Evolutionary conservation across 2,888 invertebrate genomes (phyloP).

Genomic region (Mythimna loreyi): DNA sequence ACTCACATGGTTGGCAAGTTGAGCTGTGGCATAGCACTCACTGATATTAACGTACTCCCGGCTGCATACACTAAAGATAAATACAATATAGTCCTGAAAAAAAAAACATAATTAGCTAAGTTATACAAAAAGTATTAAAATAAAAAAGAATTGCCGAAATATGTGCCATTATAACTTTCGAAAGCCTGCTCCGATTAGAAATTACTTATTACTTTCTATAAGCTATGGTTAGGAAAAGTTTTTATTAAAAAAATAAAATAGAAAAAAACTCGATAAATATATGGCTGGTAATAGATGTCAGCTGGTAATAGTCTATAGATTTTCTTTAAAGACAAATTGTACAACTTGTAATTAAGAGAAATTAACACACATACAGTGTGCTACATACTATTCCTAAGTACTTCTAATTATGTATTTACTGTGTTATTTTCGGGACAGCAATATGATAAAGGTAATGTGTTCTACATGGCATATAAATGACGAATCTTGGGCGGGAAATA

Average conservation of each 20-base stretch:
- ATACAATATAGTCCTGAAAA: slow-evolving; percentile 95
- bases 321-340: neutral
- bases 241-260: too few relatives aligned
- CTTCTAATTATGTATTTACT: neutral
- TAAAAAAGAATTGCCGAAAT: neutral
- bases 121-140: neutral
- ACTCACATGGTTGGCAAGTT: slow-evolving; percentile 91
- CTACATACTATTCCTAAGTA: neutral
- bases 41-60: slow-evolving; percentile 95
- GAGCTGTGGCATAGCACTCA: slow-evolving; percentile 92
- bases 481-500: too few relatives aligned
- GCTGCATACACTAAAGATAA: slow-evolving; percentile 96
- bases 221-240: neutral
- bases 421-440: neutral
- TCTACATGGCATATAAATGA: neutral
- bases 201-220: too few relatives aligned
- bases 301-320: too few relatives aligned
- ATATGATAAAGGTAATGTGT: slow-evolving; percentile 17
- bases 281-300: too few relatives aligned
- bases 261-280: too few relatives aligned
- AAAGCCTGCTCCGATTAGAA: too few relatives aligned
- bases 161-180: too few relatives aligned
- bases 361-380: neutral
- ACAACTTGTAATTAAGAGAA: neutral
- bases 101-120: neutral